Base-by-base conservation (phyloP, 2,797 vertebrate genomes). In the Prunella strophiata region DNA sequence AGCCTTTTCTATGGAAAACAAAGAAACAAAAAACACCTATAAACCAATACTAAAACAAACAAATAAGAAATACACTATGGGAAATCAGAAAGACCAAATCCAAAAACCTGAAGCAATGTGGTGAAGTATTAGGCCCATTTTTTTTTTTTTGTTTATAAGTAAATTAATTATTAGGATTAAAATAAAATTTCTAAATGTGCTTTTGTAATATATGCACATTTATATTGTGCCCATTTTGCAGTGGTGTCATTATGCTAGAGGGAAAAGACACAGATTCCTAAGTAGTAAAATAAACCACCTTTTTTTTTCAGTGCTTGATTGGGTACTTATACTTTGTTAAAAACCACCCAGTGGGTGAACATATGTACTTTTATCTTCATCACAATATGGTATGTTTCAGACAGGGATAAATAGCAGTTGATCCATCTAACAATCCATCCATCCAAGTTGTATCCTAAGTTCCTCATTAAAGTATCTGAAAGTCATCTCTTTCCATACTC, bases 231-330 rank as follows among this genome's bases (percentile, higher is more conserved):
- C 40, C 5, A 81, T 34, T 84, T 88, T 85, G 6, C 25, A 57
- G 17, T 66, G 25, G 13, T 84, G 40, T 62, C 51, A 66, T 61
- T 87, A 58, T 17, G 18, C 59, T 67, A 51, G 23, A 91, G 36
- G 58, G 29, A 68, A 88, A 93, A 84, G 26, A 62, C 45, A 52
- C 19, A 81, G 42, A 59, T 88, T 92, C 92, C 92, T 55, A 88
- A 81, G 63, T 26, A 50, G 29, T 8, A 81, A 92, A 92, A 86
- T 55, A 80, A 83, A 7, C 2, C 0, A 12, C 16, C 3, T 19
- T 67, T 74, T 76, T 26, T 19, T 43, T 77, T 62, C 21, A 6
- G 40, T 89, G 25, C 40, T 87, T 75, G 19, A 6, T 34, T 93
- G 50, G 43, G 27, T 85, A 72, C 16, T 84, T 86, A 23, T 3